Evolutionary conservation across 1,140 invertebrate species (phyloP), one percentile per base, ranked within the genome.

Genomic region (Bathynomus jamesi): DNA sequence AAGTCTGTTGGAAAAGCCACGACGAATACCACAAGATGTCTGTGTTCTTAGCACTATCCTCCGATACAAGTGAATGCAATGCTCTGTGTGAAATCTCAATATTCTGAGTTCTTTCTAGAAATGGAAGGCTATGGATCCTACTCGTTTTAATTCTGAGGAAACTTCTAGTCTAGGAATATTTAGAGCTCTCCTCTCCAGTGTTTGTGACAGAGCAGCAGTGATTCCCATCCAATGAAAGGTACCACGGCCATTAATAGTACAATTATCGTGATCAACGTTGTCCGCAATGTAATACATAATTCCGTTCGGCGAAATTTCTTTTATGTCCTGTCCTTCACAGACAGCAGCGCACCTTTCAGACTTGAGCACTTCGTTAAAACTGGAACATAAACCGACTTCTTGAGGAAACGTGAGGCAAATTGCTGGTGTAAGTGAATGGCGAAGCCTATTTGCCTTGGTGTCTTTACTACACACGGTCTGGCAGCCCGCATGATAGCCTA

Each of bases 91-190:
- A 24, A 61, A 25, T 5, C 68, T 61, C 28, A 65, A 5, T 29
- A 65, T 7, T 25, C 29, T 17, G 25, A 61, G 60, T 27, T 28
- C 53, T 10, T 21, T 11, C 11, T 53, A 53, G 11, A 64, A 25
- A 4, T 65, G 13, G 4, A 67, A 28, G 7, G 21, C 24, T 13
- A 53, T n/a, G 8, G 11, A 8, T 8, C 46, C 29, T 61, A 29
- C 61, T 65, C 64, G 27, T n/a, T 31, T 70, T 10, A 70, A 31
- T 8, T 31, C 61, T 28, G 29, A 61, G 7, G 10, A 46, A 65
- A 70, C n/a, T 10, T 28, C 40, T 65, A 29, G 21, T 28, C 40
- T 4, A 13, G 8, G 17, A 28, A 28, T 10, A 30, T 24, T 27
- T 8, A n/a, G 5, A 53, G 11, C 11, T 53, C 21, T 53, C 21